Evolutionary conservation across 2,113 vertebrate species (phyloP).

Genomic region (Gila orcuttii): DNA sequence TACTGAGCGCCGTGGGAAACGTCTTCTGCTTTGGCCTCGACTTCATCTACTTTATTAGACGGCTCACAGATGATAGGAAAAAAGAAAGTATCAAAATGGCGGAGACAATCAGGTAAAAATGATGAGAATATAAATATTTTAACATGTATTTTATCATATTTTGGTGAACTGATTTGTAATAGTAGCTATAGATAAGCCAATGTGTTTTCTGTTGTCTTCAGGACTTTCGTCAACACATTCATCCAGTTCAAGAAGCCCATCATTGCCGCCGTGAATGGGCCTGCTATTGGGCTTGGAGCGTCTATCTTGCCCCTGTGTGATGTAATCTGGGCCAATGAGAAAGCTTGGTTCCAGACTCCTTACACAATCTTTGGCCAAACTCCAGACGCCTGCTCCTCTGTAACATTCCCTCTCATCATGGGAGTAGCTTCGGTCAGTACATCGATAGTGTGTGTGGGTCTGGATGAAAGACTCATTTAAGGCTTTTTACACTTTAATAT

Average conservation of each 20-base stretch:
- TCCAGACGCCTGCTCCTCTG: constrained; percentile 92
- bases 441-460: not conserved
- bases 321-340: constrained; percentile 98
- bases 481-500: no score
- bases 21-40: constrained; percentile 95
- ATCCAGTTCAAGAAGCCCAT: constrained; percentile 99
- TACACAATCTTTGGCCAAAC: constrained; percentile 95
- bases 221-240: constrained; percentile 97
- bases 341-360: constrained; percentile 98
- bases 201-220: constrained; percentile 67
- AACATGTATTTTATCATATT: not conserved
- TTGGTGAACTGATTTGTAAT: not conserved
- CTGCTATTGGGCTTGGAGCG: constrained; percentile 92
- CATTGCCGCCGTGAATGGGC: constrained; percentile 95
- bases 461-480: not conserved
- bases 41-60: constrained; percentile 94
- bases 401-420: constrained; percentile 96
- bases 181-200: not conserved
- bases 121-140: not conserved
- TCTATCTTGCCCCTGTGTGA: constrained; percentile 95
- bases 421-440: constrained; percentile 92
- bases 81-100: constrained; percentile 97
- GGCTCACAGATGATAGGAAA: constrained; percentile 93
- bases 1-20: constrained; percentile 90
- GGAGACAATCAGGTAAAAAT: constrained; percentile 89